Base-by-base conservation (phyloP, 2,888 invertebrate species). In the Dynastes tityus region DNA sequence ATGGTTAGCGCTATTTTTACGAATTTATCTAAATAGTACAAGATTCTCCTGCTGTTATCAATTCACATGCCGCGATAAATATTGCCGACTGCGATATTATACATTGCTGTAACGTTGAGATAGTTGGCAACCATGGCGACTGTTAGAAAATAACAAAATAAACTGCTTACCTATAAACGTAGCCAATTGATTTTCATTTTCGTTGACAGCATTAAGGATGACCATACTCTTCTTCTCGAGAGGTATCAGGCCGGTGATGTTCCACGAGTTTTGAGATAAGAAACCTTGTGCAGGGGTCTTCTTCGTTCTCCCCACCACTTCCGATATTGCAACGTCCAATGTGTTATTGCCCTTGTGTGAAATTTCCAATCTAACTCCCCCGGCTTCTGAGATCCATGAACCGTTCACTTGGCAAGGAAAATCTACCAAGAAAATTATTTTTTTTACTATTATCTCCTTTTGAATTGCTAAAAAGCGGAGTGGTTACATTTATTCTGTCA, bases 121-220 rank as follows among this genome's bases (percentile, higher is more conserved):
- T 68, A 76, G 76, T 76, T 76, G 76, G 77, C 77, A 77, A 77
- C 77, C 77, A 70, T 63, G 70, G 71, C 61, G 37, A 55, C 63
- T 61, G 53, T 22, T 22, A 68, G 68, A 63, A 32, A 11, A 37
- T 51, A 77, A 40, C n/a, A 73, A 51, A 68, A 5, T 27, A 49
- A 58, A 32, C 67, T 70, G 40, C 79, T 81, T 83, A 87, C 87
- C 87, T 79, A 87, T 83, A 81, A 87, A 88, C 8, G 84, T 82
- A 0, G 86, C 86, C 1, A 86, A 79, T 55, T 84, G 82, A 78
- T 85, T 85, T 32, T 81, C 82, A 49, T 83, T 83, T 9, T 78
- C 74, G 29, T 86, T 82, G 2, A 83, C 80, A 0, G 84, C 86
- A 13, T 82, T 84, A 1, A 88, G 76, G 16, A 86, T 82, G 13